Conservation (phyloP, 2,113 vertebrate genomes). For the Tragelaphus strepsiceros region DNA sequence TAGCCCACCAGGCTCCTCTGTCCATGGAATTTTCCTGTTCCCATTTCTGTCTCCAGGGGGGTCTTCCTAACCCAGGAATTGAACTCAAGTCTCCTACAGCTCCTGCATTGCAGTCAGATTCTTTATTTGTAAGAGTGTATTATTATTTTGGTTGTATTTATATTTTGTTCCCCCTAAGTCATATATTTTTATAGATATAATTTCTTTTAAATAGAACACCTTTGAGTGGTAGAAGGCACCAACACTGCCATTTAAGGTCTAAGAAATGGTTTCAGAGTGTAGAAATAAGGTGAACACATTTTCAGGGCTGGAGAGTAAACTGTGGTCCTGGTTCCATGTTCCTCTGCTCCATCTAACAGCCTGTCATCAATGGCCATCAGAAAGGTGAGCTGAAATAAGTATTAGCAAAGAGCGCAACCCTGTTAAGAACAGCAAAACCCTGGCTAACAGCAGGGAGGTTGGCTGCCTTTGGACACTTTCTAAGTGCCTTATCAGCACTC, state of each 20-base stretch:
- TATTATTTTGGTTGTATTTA: neutral
- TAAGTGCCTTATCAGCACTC: neutral
- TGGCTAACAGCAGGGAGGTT: neutral
- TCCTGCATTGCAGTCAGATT: neutral
- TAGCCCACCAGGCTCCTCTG: neutral
- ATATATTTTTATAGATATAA: neutral
- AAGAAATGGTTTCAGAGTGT: neutral
- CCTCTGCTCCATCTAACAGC: neutral
- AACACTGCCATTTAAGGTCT: neutral
- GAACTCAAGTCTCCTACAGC: neutral
- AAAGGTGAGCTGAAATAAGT: neutral
- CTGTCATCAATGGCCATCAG: neutral
- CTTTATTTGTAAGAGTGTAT: neutral
- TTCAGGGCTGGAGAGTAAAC: neutral
- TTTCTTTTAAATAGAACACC: neutral
- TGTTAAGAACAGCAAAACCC: neutral
- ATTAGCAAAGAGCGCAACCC: neutral
- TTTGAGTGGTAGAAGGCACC: neutral
- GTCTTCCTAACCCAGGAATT: neutral
- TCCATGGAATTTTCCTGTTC: neutral
- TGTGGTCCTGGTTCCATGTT: neutral
- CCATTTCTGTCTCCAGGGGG: neutral
- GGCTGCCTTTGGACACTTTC: neutral
- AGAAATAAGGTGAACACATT: neutral
- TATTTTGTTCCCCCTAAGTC: neutral